Conservation (phyloP, 1,140 invertebrate genomes). For the Philotrypesis tridentata region DNA sequence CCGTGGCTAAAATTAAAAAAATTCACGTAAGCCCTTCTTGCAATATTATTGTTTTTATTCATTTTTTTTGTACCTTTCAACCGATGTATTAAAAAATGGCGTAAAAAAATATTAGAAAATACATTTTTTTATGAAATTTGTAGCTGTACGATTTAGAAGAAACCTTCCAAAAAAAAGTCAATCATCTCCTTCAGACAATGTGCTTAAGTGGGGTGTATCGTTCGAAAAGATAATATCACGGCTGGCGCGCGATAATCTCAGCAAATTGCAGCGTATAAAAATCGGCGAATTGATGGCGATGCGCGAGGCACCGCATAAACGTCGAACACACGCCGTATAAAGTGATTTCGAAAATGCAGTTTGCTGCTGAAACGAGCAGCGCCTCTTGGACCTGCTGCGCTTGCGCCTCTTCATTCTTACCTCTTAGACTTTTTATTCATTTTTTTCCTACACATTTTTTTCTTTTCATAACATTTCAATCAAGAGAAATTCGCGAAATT, state of each 20-base stretch:
- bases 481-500: neutral
- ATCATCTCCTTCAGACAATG: too few relatives aligned
- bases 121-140: too few relatives aligned
- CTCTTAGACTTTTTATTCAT: too few relatives aligned
- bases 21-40: too few relatives aligned
- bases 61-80: neutral
- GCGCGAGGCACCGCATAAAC: neutral
- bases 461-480: neutral
- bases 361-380: neutral
- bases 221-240: neutral
- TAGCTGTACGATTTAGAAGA: too few relatives aligned
- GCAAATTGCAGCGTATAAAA: conserved; percentile 37
- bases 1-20: too few relatives aligned
- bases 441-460: neutral
- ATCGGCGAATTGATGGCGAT: conserved; percentile 1
- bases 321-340: conserved; percentile 6
- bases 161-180: too few relatives aligned
- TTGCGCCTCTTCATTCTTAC: too few relatives aligned
- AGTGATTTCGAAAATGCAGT: conserved; percentile 27
- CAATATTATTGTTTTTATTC: too few relatives aligned
- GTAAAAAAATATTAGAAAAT: too few relatives aligned
- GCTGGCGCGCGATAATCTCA: conserved; percentile 22
- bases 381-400: neutral
- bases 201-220: neutral
- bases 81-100: too few relatives aligned